Evolutionary conservation across 1,140 invertebrate species (phyloP).

Genomic region (Penaeus chinensis): DNA sequence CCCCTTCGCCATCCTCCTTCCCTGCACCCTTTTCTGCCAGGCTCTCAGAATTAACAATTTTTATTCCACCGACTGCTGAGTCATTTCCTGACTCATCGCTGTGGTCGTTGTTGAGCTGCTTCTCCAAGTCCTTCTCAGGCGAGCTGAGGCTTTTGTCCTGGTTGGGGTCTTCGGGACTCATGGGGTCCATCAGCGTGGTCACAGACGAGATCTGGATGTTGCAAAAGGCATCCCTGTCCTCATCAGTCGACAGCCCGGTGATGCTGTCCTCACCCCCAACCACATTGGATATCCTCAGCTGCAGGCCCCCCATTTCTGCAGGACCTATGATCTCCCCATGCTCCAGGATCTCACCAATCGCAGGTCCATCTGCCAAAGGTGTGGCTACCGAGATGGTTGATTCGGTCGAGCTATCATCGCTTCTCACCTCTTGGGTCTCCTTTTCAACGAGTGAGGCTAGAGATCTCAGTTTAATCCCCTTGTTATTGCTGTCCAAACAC

Average conservation of each 20-base stretch:
- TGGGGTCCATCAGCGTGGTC: conserved; percentile 54
- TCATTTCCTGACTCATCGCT: neutral
- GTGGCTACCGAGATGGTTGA: neutral
- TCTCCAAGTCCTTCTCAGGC: too few species aligned
- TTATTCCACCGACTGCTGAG: neutral
- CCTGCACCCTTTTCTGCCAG: neutral
- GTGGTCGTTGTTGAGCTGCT: neutral
- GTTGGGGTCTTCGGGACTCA: conserved; percentile 55
- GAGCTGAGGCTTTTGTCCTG: neutral
- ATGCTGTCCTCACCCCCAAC: conserved; percentile 62
- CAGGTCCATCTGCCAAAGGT: conserved; percentile 24
- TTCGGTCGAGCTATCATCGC: neutral
- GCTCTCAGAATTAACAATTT: conserved; percentile 35
- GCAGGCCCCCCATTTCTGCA: conserved; percentile 59
- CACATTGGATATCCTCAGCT: conserved; percentile 63
- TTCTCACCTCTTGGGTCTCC: neutral
- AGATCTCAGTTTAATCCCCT: conserved; percentile 39
- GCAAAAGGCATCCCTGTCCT: conserved; percentile 56
- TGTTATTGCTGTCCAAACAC: neutral
- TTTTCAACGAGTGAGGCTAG: conserved; percentile 47
- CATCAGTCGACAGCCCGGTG: conserved; percentile 58
- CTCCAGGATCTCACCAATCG: conserved; percentile 61
- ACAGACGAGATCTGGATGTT: conserved; percentile 62
- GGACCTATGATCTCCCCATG: conserved; percentile 58
- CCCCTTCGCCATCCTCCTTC: neutral